Evolutionary conservation across 2,113 vertebrate genomes (phyloP).

Genomic region (Tachuris rubrigastra): DNA sequence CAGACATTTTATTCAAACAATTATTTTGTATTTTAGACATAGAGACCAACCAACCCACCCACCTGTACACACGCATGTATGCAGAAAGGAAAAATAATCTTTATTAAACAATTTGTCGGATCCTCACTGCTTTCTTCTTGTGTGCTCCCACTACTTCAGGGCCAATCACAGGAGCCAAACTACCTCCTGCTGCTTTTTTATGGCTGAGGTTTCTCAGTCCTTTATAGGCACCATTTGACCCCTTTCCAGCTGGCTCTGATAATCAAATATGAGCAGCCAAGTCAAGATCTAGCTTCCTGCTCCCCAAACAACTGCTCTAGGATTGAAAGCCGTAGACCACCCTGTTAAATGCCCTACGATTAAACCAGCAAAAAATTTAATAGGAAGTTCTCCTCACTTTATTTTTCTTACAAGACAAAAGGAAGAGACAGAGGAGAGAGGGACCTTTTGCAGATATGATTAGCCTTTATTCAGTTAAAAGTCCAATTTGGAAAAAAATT

Average conservation of each 20-base stretch:
- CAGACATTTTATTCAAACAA: neutral
- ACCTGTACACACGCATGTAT: fast-evolving
- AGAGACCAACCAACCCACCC: neutral
- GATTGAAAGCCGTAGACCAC: slow-evolving; percentile 27
- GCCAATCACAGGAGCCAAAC: neutral
- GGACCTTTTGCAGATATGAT: neutral
- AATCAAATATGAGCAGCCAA: neutral
- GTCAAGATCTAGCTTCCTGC: neutral
- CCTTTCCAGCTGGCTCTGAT: slow-evolving; percentile 52
- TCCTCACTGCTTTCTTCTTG: neutral
- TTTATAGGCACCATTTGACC: slow-evolving; percentile 45
- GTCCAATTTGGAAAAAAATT: neutral
- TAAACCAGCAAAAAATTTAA: neutral
- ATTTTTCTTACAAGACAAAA: neutral
- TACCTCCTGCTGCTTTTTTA: neutral
- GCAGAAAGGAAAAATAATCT: neutral
- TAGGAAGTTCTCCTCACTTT: neutral
- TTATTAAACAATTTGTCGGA: neutral
- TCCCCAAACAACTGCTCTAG: neutral
- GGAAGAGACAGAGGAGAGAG: neutral
- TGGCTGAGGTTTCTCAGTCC: slow-evolving; percentile 16
- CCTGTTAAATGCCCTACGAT: neutral
- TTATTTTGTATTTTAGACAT: neutral
- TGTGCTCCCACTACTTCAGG: neutral
- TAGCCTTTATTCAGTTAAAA: neutral